Percentiles rank a stretch among this genome's conserved stretches.
Conservation (phyloP, 2,888 invertebrate species). For the Oligia strigilis region DNA sequence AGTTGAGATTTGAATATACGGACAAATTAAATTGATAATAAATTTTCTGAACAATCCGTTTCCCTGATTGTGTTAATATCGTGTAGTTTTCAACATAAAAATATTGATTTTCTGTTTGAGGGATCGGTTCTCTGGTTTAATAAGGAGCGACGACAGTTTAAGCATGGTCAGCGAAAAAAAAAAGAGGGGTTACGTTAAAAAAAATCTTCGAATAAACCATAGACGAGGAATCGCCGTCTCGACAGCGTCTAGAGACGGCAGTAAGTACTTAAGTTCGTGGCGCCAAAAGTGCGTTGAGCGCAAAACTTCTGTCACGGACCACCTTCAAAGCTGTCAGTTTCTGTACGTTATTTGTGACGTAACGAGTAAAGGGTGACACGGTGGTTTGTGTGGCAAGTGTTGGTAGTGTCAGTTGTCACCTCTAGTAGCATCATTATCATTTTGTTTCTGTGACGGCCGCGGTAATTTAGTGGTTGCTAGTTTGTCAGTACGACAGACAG, state of each 20-base stretch:
- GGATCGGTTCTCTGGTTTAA: background rate
- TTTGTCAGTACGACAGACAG: background rate
- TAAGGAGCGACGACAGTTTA: too few relatives aligned
- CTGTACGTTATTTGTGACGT: too few relatives aligned
- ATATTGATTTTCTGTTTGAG: background rate
- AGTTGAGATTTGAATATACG: background rate
- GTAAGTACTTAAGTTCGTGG: background rate
- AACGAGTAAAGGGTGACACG: background rate
- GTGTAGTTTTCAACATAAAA: too few relatives aligned
- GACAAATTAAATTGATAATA: too few relatives aligned
- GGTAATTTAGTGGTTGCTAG: too few relatives aligned
- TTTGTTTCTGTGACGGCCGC: background rate
- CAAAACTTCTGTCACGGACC: background rate
- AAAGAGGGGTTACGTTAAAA: background rate
- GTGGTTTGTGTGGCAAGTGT: background rate
- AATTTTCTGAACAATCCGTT: background rate
- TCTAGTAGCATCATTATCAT: background rate
- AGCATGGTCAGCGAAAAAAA: background rate
- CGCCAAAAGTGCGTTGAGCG: background rate
- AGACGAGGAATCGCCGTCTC: background rate
- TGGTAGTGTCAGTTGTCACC: too few relatives aligned
- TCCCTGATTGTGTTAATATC: background rate
- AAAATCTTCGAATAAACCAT: background rate
- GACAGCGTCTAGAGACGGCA: background rate
- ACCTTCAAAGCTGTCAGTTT: background rate